Evolutionary conservation across 92 coral and sea anemone species (phyloP).

Genomic region (Epizoanthus rinbou): DNA sequence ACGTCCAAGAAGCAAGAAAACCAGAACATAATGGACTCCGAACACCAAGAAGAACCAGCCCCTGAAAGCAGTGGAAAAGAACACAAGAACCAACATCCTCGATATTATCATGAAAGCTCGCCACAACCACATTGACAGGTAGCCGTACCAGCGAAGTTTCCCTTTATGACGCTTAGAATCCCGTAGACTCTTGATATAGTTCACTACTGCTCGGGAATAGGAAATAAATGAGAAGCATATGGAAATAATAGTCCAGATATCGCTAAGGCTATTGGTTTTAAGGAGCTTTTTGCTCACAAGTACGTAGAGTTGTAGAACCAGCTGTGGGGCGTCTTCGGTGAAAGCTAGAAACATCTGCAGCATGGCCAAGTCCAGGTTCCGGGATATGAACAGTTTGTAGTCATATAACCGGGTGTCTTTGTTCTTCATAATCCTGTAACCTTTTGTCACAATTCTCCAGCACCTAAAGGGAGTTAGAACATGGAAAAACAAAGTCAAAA

Average conservation of each 20-base stretch:
- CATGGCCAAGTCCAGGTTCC: slow-evolving; percentile 75
- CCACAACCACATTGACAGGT: slow-evolving; percentile 84
- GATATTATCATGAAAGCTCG: slow-evolving; percentile 79
- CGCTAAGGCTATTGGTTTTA: slow-evolving; percentile 55
- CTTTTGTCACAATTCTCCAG: slow-evolving; percentile 73
- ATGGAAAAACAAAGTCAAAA: too few species aligned
- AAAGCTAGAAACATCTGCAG: slow-evolving; percentile 88
- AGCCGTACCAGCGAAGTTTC: slow-evolving; percentile 82
- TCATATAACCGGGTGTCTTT: slow-evolving; percentile 44
- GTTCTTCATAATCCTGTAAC: slow-evolving; percentile 67
- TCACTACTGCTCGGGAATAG: slow-evolving; percentile 81
- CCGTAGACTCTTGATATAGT: slow-evolving; percentile 70
- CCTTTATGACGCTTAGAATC: slow-evolving; percentile 84
- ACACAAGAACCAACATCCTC: slow-evolving; percentile 74
- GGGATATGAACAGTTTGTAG: slow-evolving; percentile 68
- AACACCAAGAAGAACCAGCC: slow-evolving; percentile 74
- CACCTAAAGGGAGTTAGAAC: slow-evolving; percentile 37
- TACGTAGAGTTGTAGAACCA: slow-evolving; percentile 78
- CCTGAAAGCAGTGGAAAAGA: slow-evolving; percentile 79
- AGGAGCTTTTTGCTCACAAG: slow-evolving; percentile 60
- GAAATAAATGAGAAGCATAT: slow-evolving; percentile 80
- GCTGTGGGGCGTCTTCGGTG: slow-evolving; percentile 88
- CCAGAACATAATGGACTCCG: slow-evolving; percentile 50
- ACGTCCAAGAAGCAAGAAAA: slow-evolving; percentile 48
- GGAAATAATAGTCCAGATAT: slow-evolving; percentile 77